Evolutionary conservation across 1,140 invertebrate species (phyloP), one percentile per base, ranked within the genome.

Genomic region (Hyles vespertilio): DNA sequence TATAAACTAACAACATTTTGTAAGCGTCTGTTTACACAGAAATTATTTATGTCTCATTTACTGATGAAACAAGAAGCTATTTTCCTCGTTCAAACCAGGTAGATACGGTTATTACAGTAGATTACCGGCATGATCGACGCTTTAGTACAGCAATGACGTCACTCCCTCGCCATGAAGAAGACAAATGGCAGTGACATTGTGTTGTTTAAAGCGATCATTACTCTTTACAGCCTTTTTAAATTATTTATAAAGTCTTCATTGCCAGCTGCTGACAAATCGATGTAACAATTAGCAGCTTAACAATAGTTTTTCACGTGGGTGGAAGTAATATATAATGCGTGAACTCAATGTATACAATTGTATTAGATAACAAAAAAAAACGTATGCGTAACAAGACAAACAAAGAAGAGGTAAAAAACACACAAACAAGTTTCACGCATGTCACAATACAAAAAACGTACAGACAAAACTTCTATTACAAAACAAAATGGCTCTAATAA

Each of bases 171-270:
- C 47, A 51, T 55, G 55, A 63, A 69, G 65, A 65, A 71, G 59
- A 56, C 53, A 56, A 57, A 48, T 49, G 66, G 72, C 67, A 72
- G 69, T 81, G 72, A 22, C 22, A 22, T 22, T 22, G 22, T 22
- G 2, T 22, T 52, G 49, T 59, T 70, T 58, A 58, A 54, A 61
- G 51, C 51, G 62, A 64, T 70, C 72, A 74, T 76, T 77, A 72
- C 52, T 54, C 51, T 63, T 57, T 50, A 74, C 69, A 65, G 47
- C 46, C 51, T 57, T 51, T 51, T 62, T 67, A 57, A 69, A 69
- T 70, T 66, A 67, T 65, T 68, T 61, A 73, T 64, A 66, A 51
- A 5, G 36, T 40, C 36, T 1, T 40, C 36, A 46, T 32, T 47
- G 40, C 45, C 45, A 45, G 33, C 32, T 56, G 52, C 59, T 54